Evolutionary conservation across 2,888 invertebrate species (phyloP).

Genomic region (Oegoconia quadripuncta): DNA sequence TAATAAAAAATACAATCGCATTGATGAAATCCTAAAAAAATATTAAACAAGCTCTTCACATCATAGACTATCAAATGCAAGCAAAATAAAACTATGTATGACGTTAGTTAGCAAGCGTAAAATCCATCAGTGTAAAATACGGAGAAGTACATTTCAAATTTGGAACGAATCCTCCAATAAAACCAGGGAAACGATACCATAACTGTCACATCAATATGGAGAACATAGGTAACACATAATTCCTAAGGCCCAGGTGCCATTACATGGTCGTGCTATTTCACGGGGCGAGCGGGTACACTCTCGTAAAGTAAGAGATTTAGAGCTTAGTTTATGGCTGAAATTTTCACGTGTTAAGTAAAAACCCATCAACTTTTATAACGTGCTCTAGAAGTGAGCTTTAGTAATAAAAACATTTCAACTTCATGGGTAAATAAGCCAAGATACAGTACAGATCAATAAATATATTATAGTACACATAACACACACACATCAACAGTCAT

Average conservation of each 20-base stretch:
- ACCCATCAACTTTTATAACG: conserved; percentile 23
- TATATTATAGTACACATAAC: too few relatives aligned
- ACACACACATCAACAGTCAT: too few relatives aligned
- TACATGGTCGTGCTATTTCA: conserved; percentile 28
- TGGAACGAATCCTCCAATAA: conserved; percentile 1
- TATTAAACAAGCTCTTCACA: too few relatives aligned
- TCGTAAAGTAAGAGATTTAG: conserved; percentile 39
- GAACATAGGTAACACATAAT: conserved; percentile 28
- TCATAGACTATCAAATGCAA: too few relatives aligned
- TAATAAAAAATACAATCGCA: too few relatives aligned
- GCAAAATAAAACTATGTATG: too few relatives aligned
- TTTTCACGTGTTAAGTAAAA: conserved; percentile 33
- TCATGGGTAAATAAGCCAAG: too few relatives aligned
- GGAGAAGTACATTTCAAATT: background rate
- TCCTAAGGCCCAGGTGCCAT: conserved; percentile 35
- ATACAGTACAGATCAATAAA: too few relatives aligned
- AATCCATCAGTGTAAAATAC: background rate
- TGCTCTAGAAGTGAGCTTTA: background rate
- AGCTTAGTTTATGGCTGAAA: conserved; percentile 32
- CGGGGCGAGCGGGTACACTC: conserved; percentile 22
- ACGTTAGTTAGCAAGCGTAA: too few relatives aligned
- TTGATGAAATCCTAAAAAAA: too few relatives aligned
- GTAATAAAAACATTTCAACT: too few relatives aligned
- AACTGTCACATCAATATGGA: conserved; percentile 11
- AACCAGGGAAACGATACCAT: conserved; percentile 8